Percentiles rank a stretch among this genome's conserved stretches.
Evolutionary conservation across 2,797 vertebrate genomes (phyloP).

Genomic region (Hylomyscus alleni): DNA sequence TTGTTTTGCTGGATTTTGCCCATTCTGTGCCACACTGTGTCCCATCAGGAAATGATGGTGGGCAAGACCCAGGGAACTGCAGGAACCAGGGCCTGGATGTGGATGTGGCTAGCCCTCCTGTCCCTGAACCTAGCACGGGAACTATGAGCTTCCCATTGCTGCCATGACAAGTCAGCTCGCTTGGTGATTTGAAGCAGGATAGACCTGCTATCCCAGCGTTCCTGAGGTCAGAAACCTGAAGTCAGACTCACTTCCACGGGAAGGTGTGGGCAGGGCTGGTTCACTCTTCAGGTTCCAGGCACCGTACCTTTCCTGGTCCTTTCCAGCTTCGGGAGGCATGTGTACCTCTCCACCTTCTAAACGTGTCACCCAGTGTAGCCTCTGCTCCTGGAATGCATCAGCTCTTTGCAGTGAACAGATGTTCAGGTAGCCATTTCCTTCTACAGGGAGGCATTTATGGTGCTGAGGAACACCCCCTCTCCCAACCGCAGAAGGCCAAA

Average conservation of each 20-base stretch:
- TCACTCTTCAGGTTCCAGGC: no score
- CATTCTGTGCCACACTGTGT: fast-evolving
- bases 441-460: not conserved
- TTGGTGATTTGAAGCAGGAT: fast-evolving
- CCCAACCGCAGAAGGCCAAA: not conserved
- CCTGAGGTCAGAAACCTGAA: not conserved
- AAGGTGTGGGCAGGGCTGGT: fast-evolving
- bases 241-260: not conserved
- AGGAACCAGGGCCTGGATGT: not conserved
- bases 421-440: not conserved
- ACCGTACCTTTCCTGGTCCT: not conserved
- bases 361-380: fast-evolving
- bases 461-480: not conserved
- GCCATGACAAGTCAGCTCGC: fast-evolving
- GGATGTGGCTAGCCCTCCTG: fast-evolving
- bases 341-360: fast-evolving
- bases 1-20: not conserved
- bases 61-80: fast-evolving
- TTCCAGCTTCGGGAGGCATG: fast-evolving
- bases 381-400: no score
- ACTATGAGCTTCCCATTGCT: fast-evolving
- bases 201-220: fast-evolving
- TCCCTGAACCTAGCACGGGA: fast-evolving
- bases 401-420: not conserved
- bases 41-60: not conserved